Base-by-base conservation (phyloP, 2,113 vertebrate genomes). In the Tautogolabrus adspersus region DNA sequence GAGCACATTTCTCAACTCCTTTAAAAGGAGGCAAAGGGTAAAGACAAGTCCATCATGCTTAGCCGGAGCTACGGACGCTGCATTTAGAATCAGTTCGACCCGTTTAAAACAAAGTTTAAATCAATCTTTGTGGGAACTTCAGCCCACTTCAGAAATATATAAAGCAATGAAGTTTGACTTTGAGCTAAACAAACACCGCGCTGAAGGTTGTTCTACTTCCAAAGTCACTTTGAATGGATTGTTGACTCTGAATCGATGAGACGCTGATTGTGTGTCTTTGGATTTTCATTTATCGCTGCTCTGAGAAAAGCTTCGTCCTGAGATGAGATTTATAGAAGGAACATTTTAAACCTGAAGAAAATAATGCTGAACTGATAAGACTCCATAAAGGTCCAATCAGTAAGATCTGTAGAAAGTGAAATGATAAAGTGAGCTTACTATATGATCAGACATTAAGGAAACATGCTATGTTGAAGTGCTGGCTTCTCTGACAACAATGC, bases 271-370 rank as follows among this genome's bases (percentile, higher is more conserved):
- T 47, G 12, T 21, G 38, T 21, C 67, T 62, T 46, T 62, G 57
- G 54, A 72, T 83, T 79, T 79, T 73, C 64, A 86, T 64, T 68
- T 61, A 57, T 51, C 18, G 23, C 67, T 7, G 26, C 34, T 12
- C 19, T 61, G 47, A 60, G 8, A 34, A 22, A 26, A 3, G 3
- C 8, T 19, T 8, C 19, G 18, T 21, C 30, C 16, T 1, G 3
- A 26, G 12, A 37, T 18, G 21, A 26, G 9, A 23, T 49, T 38
- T 37, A 51, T 16, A 21, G 2, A 1, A 10, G 12, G 3, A 34
- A 55, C 19, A 66, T 3, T 8, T 77, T 40, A 26, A 72, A 61
- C 22, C 30, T 42, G 0, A 37, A 54, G 12, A 15, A 23, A 58
- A n/a, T 23, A 21, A 54, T 6, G 26, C 38, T 9, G 55, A 40